Percentiles rank a stretch among this genome's conserved stretches.
Conservation (phyloP, 2,888 invertebrate species). For the Eumerus sabulonum region DNA sequence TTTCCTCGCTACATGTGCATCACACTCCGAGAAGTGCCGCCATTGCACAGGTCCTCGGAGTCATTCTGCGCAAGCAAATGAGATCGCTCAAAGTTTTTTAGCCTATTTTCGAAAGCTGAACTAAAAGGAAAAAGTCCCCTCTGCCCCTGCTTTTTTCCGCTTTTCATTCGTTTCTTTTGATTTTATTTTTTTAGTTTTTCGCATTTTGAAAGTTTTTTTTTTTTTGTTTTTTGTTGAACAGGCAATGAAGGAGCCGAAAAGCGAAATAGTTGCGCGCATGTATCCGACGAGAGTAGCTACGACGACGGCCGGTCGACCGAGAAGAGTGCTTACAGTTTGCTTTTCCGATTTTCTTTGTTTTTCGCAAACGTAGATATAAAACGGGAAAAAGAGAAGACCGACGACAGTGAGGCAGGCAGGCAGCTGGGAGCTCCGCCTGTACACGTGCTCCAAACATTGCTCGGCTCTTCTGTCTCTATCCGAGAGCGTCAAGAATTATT, state of each 20-base stretch:
- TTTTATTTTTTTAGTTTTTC: slow-evolving; percentile 8
- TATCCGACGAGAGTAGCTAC: slow-evolving; percentile 33
- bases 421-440: slow-evolving; percentile 74
- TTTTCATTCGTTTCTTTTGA: neutral
- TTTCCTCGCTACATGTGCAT: neutral
- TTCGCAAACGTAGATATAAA: slow-evolving; percentile 65
- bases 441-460: slow-evolving; percentile 49
- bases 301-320: slow-evolving; percentile 22
- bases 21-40: slow-evolving; percentile 32
- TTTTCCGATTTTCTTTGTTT: slow-evolving; percentile 58
- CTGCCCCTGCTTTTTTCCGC: no score
- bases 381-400: slow-evolving; percentile 72
- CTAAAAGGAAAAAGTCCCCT: slow-evolving; percentile 5
- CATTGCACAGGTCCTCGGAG: slow-evolving; percentile 50
- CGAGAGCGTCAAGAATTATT: slow-evolving; percentile 52
- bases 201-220: slow-evolving; percentile 37
- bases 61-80: slow-evolving; percentile 58
- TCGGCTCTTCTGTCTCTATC: slow-evolving; percentile 50
- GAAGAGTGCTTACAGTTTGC: slow-evolving; percentile 63
- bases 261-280: slow-evolving; percentile 65
- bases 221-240: no score
- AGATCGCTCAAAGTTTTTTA: slow-evolving; percentile 62
- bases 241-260: slow-evolving; percentile 49
- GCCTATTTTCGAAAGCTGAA: slow-evolving; percentile 15
- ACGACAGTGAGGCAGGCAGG: slow-evolving; percentile 3